phyloP scores from a whole-genome alignment of 1,140 invertebrate genomes.

The Cryptotermes secundus region DNA sequence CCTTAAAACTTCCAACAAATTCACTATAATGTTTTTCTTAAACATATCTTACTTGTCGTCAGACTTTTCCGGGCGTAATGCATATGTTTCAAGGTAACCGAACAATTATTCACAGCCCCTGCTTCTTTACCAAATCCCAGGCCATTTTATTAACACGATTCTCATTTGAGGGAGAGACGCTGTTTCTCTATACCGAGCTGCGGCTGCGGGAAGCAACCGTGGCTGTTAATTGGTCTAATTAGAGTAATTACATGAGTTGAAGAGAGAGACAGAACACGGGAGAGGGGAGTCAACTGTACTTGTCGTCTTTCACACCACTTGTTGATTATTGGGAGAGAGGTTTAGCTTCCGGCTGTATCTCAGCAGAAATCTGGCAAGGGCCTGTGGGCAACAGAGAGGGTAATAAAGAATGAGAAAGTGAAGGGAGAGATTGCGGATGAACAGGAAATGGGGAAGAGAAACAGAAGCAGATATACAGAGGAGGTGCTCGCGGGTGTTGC shows the following conservation, averaged over 20 bases:
- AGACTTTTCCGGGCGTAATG: not conserved
- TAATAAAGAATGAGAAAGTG: slow-evolving; percentile 9
- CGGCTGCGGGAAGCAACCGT: slow-evolving; percentile 21
- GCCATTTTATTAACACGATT: slow-evolving; percentile 34
- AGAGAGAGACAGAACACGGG: not conserved
- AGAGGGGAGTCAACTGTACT: not conserved
- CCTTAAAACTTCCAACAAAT: too few species aligned
- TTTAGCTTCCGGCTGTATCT: slow-evolving; percentile 1
- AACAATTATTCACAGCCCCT: not conserved
- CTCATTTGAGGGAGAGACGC: slow-evolving; percentile 23
- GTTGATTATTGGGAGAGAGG: slow-evolving; percentile 36
- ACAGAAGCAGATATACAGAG: not conserved
- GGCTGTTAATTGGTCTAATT: slow-evolving; percentile 38
- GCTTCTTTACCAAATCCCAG: slow-evolving; percentile 18
- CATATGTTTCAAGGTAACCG: not conserved
- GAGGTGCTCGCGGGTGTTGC: slow-evolving; percentile 3
- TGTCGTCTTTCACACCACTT: slow-evolving; percentile 37
- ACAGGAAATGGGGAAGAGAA: slow-evolving; percentile 33
- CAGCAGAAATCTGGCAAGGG: slow-evolving; percentile 18
- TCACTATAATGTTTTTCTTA: too few species aligned
- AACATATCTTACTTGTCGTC: not conserved
- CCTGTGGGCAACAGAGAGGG: slow-evolving; percentile 29
- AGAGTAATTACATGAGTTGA: slow-evolving; percentile 36
- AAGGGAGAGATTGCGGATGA: slow-evolving; percentile 23
- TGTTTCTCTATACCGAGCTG: slow-evolving; percentile 22